Evolutionary conservation across 2,113 vertebrate genomes (phyloP).

Genomic region (Elaphurus davidianus): DNA sequence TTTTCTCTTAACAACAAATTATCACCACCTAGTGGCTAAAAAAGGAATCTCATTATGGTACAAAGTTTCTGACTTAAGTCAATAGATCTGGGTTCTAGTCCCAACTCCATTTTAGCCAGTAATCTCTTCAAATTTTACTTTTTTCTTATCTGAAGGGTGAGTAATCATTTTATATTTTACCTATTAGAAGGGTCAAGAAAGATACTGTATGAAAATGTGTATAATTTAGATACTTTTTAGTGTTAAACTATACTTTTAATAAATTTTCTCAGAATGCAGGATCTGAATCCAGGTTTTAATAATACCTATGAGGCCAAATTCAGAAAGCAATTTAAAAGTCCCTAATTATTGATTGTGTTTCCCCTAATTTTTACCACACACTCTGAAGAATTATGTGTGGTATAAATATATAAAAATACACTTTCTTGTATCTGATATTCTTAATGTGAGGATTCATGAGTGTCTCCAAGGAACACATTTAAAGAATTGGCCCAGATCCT

Average conservation of each 20-base stretch:
- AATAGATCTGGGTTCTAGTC: constrained; percentile 44
- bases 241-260: not conserved
- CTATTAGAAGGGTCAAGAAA: not conserved
- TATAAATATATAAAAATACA: not conserved
- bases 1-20: constrained; percentile 59
- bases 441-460: not conserved
- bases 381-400: not conserved
- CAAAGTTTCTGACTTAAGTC: not conserved
- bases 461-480: not conserved
- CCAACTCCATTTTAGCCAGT: not conserved
- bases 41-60: not conserved
- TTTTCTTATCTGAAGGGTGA: not conserved
- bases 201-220: not conserved
- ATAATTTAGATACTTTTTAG: not conserved
- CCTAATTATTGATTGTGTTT: not conserved
- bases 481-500: not conserved
- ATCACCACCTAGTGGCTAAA: constrained; percentile 70
- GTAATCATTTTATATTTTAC: not conserved
- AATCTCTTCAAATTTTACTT: not conserved
- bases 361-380: not conserved
- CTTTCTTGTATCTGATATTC: not conserved
- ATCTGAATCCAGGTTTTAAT: not conserved
- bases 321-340: not conserved
- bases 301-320: not conserved
- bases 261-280: not conserved